Evolutionary conservation across 2,797 vertebrate species (phyloP), one percentile per base, ranked within the genome.

Genomic region (Loris lydekkerianus): DNA sequence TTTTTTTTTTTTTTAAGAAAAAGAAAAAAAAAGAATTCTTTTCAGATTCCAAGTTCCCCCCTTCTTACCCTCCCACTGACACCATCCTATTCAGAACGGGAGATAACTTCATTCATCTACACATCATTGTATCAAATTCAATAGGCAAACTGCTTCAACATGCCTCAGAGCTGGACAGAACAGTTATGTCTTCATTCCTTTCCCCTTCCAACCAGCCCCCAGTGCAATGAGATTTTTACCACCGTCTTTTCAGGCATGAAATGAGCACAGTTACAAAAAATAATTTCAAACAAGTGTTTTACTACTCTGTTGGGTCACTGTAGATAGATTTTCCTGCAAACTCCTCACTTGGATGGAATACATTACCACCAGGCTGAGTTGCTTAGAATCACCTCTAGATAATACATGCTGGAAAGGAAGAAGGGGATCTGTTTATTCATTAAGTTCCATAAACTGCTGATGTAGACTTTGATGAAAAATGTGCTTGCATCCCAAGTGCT

Each of bases 31-130:
- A 98, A 97, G 98, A 98, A 99, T 99, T 99, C 99, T 98, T 99
- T 99, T 99, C 99, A 99, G 98, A 98, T 99, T 98, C 96, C 98
- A 98, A 99, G 99, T 99, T 98, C 98, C 99, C 99, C 99, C 99
- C 99, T 98, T 98, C 99, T 98, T 98, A 98, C 99, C 99, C 99
- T 99, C 99, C 99, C 99, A 99, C 99, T 99, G 98, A 99, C 99
- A 99, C 99, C 99, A 98, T 99, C 99, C 99, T 98, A 99, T 99
- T 99, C 99, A 99, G 98, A 97, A 90, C 97, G 97, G 98, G 99
- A 99, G 99, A 99, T 99, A 99, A 99, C 99, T 99, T 99, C 99
- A 99, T 99, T 99, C 99, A 99, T 99, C 99, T 99, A 99, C 98
- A 99, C 99, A 99, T 99, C 99, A 99, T 99, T 99, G 99, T 99